These are phyloP conservation scores for Drosophila anomelani DNA, from an alignment of 2,888 invertebrate genomes.

Conservation along the genomic window DNA sequence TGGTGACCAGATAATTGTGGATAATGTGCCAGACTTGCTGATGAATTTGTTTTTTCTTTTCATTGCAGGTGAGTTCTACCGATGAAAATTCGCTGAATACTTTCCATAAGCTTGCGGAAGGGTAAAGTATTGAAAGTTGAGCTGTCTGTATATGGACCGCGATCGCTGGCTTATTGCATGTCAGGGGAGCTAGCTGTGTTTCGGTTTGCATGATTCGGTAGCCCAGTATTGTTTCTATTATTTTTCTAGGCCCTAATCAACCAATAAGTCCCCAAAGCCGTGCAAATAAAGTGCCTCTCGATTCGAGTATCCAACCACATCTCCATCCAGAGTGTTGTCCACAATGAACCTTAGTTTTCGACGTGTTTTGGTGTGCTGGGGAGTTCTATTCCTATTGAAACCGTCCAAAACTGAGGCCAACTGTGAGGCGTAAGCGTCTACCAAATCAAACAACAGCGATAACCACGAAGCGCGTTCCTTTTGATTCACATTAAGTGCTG, in stretches of 20 bases:
- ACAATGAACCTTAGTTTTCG: constrained; percentile 84
- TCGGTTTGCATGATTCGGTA: constrained; percentile 12
- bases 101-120: background rate
- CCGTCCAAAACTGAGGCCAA: constrained; percentile 85
- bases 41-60: constrained; percentile 18
- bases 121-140: constrained; percentile 25
- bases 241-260: background rate
- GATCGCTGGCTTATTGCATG: constrained; percentile 8
- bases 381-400: constrained; percentile 84
- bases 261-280: constrained; percentile 11
- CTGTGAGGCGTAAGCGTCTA: constrained; percentile 68
- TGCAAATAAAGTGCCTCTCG: constrained; percentile 31
- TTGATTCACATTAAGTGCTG: constrained; percentile 8
- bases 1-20: constrained; percentile 12
- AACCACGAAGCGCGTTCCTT: constrained; percentile 24
- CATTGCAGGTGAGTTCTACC: constrained; percentile 44
- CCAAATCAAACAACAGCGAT: constrained; percentile 9
- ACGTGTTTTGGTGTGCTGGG: constrained; percentile 85
- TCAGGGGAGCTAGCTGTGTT: constrained; percentile 7
- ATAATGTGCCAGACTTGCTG: constrained; percentile 24
- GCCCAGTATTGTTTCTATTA: background rate
- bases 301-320: background rate
- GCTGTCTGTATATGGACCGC: background rate
- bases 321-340: constrained; percentile 43
- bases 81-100: background rate